Evolutionary conservation across 2,113 vertebrate genomes (phyloP), one percentile per base, ranked within the genome.

Genomic region (Protobothrops mucrosquamatus): DNA sequence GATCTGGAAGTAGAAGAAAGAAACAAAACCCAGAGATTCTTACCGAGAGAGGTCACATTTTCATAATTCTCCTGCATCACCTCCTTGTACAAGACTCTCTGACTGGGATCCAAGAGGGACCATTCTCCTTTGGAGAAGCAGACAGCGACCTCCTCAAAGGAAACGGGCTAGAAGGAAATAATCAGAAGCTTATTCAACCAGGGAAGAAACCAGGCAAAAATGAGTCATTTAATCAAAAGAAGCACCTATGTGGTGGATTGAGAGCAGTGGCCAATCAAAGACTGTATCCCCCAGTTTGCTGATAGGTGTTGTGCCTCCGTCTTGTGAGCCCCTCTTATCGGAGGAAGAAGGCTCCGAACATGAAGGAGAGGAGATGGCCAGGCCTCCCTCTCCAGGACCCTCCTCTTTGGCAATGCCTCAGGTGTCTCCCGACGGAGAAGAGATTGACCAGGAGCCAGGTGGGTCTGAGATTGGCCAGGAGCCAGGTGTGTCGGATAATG

Each of bases 21-120:
- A 56, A 39, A 52, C 88, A 11, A 69, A 39, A 18, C 12, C 26
- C 9, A 88, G 20, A 24, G 2, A 23, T 89, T 23, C 57, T 89
- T 93, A 95, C 93, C 94, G 46, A 94, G 23, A 1, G 54, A 95
- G 9, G 91, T 23, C 46, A 94, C 91, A 2, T 59, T 87, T 57
- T 93, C 92, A 20, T 89, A 94, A 59, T 93, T 95, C 26, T 94
- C 92, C 88, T 90, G 74, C 94, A 95, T 93, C 43, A 95, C 90
- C 1, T 92, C 55, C 9, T 61, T n/a, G 81, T 94, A 93, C 6
- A 95, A 88, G 5, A 91, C 90, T 89, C 92, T 94, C 93, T 95
- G 91, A 55, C 81, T 52, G 14, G 91, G 39, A 88, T 69, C 61
- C 93, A 96, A 64, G 20, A n/a, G 87, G 7, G 55, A 34, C 90